Percentiles rank a stretch among this genome's conserved stretches.
Conservation (phyloP, 2,888 invertebrate genomes). For the Eremobia ochroleuca region DNA sequence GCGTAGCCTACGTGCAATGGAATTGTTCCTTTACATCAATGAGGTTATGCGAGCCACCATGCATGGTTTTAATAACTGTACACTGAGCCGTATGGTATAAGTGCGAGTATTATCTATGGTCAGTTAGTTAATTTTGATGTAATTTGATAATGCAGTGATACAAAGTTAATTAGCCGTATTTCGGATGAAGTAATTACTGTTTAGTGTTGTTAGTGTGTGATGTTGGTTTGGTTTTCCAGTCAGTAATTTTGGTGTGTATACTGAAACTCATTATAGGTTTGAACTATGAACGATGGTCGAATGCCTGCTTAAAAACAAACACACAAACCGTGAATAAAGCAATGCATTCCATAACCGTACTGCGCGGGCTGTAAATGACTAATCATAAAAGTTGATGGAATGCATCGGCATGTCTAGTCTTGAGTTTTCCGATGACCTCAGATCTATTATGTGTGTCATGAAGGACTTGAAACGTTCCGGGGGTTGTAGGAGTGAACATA, state of each 20-base stretch:
- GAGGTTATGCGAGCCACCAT: slow-evolving; percentile 24
- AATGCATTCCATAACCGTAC: not conserved
- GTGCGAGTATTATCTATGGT: slow-evolving; percentile 2
- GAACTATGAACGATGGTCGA: not conserved
- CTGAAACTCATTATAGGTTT: not conserved
- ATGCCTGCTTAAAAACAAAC: not conserved
- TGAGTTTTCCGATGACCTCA: not conserved
- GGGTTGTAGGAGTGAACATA: not conserved
- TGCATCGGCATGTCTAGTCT: not conserved
- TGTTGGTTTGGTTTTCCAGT: slow-evolving; percentile 12
- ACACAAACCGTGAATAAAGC: not conserved
- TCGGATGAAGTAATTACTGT: slow-evolving; percentile 25
- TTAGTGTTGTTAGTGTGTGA: slow-evolving; percentile 5
- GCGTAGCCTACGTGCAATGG: not conserved
- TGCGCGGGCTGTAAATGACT: not conserved
- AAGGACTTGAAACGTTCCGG: not conserved
- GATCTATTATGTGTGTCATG: not conserved
- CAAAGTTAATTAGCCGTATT: slow-evolving; percentile 33
- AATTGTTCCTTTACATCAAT: slow-evolving; percentile 23
- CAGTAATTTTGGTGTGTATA: not conserved
- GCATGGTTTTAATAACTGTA: slow-evolving; percentile 49
- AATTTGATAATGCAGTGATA: slow-evolving; percentile 35
- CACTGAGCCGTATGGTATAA: not conserved
- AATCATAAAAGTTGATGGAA: not conserved
- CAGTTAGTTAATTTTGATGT: slow-evolving; percentile 46